Evolutionary conservation across 2,888 invertebrate genomes (phyloP), one percentile per base, ranked within the genome.

Genomic region (Perithous albicinctus): DNA sequence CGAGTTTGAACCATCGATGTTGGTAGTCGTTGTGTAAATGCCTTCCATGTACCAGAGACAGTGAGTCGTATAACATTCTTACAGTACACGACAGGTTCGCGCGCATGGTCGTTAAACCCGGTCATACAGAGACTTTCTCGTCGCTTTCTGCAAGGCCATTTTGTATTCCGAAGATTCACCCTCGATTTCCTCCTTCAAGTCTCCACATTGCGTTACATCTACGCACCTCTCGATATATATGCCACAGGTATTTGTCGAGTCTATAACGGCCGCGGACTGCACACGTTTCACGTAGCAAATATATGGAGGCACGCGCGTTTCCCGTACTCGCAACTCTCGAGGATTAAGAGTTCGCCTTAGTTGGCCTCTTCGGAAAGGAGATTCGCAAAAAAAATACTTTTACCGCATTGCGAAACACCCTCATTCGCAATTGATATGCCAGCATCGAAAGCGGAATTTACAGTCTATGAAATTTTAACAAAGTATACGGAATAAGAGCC

Each of bases 81-180:
- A 23, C 35, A 20, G 59, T 56, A 43, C n/a, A n/a, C 64, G 12
- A 73, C 43, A 4, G 43, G 15, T 6, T 15, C 43, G 3, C 83
- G 80, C 83, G 79, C 79, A 85, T 83, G 86, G 85, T 82, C 86
- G 83, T 86, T 85, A 89, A 87, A 87, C 82, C 84, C 86, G 83
- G 81, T 84, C 80, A 84, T 82, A 84, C 75, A 78, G 69, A 88
- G 66, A 89, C 90, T 90, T 89, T 89, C 89, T 86, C 90, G 87
- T 85, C 85, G 87, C 89, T 90, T 89, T 90, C 90, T 89, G 89
- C 82, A 85, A 84, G 78, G 85, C 85, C 86, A 88, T 89, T 90
- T 88, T 84, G 89, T 90, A 90, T 90, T 90, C 90, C 85, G 83
- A 67, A 81, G 87, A 86, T 87, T 88, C 88, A 87, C 87, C 87